phyloP scores from a whole-genome alignment of 2,888 invertebrate genomes.

The Agrochola macilenta region DNA sequence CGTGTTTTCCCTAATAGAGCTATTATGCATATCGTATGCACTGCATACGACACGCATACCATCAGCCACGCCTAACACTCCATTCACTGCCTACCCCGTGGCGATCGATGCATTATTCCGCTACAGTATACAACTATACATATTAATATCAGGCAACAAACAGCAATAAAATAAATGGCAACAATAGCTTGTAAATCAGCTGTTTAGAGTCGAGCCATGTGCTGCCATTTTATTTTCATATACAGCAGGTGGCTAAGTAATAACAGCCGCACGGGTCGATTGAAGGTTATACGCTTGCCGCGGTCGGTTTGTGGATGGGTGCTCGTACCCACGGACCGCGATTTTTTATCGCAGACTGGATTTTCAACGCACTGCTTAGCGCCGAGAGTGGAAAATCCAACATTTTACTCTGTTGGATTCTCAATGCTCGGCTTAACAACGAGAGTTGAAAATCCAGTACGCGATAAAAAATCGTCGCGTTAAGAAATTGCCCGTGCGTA shows the following conservation, averaged over 20 bases:
- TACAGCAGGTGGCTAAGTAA: neutral
- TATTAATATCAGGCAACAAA: slow-evolving; percentile 32
- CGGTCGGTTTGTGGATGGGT: neutral
- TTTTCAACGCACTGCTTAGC: neutral
- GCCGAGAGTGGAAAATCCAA: neutral
- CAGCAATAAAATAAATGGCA: slow-evolving; percentile 4
- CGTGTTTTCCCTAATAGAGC: neutral
- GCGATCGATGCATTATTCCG: neutral
- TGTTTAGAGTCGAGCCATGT: slow-evolving; percentile 7
- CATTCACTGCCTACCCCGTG: slow-evolving; percentile 2
- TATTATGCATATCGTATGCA: neutral
- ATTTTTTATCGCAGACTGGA: neutral
- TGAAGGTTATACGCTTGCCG: neutral
- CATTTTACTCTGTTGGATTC: neutral
- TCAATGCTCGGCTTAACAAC: neutral
- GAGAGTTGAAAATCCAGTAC: neutral
- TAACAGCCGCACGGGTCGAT: neutral
- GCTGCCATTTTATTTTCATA: slow-evolving; percentile 21
- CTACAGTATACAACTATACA: slow-evolving; percentile 10
- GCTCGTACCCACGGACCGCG: neutral
- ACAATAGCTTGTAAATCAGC: slow-evolving; percentile 32
- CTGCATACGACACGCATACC: neutral
- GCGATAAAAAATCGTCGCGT: neutral
- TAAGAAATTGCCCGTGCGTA: neutral
- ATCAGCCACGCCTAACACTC: neutral